A percentile compares a stretch with the other conserved stretches of the same genome.
Evolutionary conservation across 1,140 invertebrate genomes (phyloP).

Genomic region (Panonychus citri): DNA sequence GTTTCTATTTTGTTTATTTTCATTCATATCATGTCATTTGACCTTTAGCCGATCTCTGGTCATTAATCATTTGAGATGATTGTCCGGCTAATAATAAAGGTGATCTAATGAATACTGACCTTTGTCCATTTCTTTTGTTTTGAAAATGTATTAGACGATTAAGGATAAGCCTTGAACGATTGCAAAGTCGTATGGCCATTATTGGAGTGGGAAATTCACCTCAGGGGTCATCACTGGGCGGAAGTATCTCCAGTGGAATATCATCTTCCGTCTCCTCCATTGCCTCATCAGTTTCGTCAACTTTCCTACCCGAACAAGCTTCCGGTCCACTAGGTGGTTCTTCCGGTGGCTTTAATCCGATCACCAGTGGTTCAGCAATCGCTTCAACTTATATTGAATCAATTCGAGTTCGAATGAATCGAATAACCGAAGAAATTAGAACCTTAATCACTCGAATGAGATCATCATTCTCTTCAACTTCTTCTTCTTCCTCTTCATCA

Average conservation of each 20-base stretch:
- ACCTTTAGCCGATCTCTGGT: no score
- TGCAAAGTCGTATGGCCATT: neutral
- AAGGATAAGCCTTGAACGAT: neutral
- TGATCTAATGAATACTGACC: no score
- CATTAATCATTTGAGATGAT: no score
- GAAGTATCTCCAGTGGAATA: neutral
- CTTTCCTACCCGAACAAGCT: no score
- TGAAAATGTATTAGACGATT: conserved; percentile 1
- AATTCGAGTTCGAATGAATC: neutral
- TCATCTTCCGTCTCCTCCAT: neutral
- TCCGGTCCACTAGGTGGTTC: no score
- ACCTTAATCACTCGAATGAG: neutral
- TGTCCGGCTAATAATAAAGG: no score
- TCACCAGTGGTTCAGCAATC: neutral
- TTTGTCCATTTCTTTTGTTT: no score
- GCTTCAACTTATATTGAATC: neutral
- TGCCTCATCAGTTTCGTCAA: neutral
- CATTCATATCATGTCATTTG: no score
- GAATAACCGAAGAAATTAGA: conserved; percentile 1
- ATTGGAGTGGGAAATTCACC: neutral
- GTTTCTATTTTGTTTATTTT: no score
- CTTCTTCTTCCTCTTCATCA: neutral
- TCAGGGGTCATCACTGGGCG: neutral
- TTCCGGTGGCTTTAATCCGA: neutral
- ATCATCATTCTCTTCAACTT: neutral